Evolutionary conservation across 1,140 invertebrate species (phyloP).

Genomic region (Adelges cooleyi): DNA sequence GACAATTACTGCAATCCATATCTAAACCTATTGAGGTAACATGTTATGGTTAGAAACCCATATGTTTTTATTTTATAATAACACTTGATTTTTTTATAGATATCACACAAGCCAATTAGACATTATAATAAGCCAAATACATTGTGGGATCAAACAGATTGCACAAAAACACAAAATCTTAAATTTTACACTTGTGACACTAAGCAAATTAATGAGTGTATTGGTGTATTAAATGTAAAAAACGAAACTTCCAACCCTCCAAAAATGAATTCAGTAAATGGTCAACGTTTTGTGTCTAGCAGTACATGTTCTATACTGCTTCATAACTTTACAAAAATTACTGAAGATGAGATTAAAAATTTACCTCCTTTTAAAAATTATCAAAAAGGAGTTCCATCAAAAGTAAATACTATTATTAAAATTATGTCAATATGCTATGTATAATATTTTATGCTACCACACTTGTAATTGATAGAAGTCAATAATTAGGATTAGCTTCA

Average conservation of each 20-base stretch:
- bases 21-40: constrained; percentile 24
- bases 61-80: neutral
- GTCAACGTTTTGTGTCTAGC: constrained; percentile 8
- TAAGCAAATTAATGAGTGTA: constrained; percentile 1
- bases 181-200: constrained; percentile 5
- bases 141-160: constrained; percentile 27
- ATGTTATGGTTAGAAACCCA: neutral
- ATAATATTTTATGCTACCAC: too few relatives aligned
- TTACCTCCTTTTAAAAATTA: constrained; percentile 44
- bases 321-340: constrained; percentile 26
- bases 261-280: neutral
- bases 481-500: too few relatives aligned
- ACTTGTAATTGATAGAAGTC: too few relatives aligned
- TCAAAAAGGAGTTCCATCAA: constrained; percentile 38
- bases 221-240: neutral
- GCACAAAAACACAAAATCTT: neutral
- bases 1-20: constrained; percentile 26
- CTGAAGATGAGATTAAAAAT: constrained; percentile 40
- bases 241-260: neutral
- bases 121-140: constrained; percentile 8
- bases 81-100: neutral
- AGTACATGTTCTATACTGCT: neutral
- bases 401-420: constrained; percentile 35
- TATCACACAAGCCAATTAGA: constrained; percentile 11
- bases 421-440: constrained; percentile 9